Conservation (phyloP, 2,797 vertebrate species). For the Corythornis leucogaster region DNA sequence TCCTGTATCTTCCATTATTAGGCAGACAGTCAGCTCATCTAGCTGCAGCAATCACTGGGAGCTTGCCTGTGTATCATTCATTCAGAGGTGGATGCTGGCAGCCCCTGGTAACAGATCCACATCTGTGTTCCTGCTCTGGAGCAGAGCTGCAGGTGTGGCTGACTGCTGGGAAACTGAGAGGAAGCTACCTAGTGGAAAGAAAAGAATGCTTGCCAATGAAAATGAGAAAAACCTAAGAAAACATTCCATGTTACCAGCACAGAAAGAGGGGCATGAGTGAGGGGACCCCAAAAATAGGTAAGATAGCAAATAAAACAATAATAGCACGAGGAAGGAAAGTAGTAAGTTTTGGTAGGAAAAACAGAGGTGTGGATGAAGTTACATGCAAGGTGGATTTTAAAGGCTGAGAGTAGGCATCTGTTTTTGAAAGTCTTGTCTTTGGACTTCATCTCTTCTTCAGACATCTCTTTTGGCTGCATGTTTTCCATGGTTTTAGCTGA, state of each 20-base stretch:
- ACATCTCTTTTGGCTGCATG: background rate
- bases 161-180: background rate
- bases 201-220: background rate
- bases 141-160: background rate
- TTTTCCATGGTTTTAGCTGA: background rate
- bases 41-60: background rate
- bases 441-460: background rate
- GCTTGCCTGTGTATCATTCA: background rate
- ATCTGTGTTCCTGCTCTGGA: background rate
- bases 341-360: background rate
- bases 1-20: background rate
- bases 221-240: background rate
- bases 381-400: background rate
- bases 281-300: background rate
- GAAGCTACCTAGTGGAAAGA: background rate
- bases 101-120: background rate
- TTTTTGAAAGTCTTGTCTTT: background rate
- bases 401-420: accelerated
- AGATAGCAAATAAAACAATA: background rate
- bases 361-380: background rate
- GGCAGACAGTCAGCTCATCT: background rate
- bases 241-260: background rate
- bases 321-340: background rate
- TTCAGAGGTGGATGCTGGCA: background rate
- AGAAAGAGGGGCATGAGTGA: background rate